phyloP scores from a whole-genome alignment of 2,113 vertebrate genomes.

The Semicossyphus pulcher region DNA sequence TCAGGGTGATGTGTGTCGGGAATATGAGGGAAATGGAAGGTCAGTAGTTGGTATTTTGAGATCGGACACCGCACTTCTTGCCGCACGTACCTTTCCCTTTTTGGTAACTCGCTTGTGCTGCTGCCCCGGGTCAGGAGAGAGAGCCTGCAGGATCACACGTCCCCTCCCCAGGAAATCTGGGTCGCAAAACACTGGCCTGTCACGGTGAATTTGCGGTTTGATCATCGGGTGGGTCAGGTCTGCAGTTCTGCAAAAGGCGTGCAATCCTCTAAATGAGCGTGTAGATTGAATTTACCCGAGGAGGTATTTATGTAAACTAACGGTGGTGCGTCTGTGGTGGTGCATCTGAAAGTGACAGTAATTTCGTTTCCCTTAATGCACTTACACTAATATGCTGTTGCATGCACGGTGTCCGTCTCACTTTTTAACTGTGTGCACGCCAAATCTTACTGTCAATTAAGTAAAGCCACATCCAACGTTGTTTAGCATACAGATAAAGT shows the following conservation, averaged over 20 bases:
- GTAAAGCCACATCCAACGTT: not conserved
- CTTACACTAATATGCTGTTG: not conserved
- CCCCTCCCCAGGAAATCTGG: constrained; percentile 39
- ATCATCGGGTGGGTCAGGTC: constrained; percentile 50
- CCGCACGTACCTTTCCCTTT: constrained; percentile 85
- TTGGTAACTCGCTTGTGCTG: constrained; percentile 70
- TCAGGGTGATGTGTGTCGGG: constrained; percentile 62
- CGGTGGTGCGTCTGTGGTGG: not conserved
- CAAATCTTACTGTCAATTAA: not conserved
- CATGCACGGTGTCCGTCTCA: not conserved
- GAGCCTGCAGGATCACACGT: constrained; percentile 35
- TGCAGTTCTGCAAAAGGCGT: constrained; percentile 41
- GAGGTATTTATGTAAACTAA: not conserved
- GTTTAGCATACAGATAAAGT: not conserved
- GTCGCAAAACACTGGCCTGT: constrained; percentile 52
- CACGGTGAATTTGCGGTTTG: constrained; percentile 43
- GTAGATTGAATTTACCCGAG: not conserved
- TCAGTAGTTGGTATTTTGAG: constrained; percentile 88
- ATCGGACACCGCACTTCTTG: constrained; percentile 56
- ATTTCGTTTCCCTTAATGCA: too few relatives aligned
- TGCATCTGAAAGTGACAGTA: constrained; percentile 15
- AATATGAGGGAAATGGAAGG: constrained; percentile 81
- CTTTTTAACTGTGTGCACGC: constrained; percentile 8
- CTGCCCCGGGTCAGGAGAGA: constrained; percentile 46
- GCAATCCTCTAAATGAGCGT: constrained; percentile 13